These are phyloP conservation scores for Lacerta bilineata DNA, from an alignment of 2,797 vertebrate species.

Conservation along the genomic window DNA sequence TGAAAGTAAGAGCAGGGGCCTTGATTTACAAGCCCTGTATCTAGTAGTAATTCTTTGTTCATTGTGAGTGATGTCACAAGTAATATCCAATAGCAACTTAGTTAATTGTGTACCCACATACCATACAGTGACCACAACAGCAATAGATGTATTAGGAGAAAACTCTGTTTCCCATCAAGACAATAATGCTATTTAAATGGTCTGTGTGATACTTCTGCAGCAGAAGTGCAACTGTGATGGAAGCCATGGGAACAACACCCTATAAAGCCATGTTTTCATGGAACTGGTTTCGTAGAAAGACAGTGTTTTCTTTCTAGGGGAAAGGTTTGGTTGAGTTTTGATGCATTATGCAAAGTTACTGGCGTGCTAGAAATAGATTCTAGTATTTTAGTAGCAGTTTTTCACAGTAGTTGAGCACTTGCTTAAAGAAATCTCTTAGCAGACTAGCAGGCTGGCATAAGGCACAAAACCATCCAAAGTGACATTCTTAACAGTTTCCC, in stretches of 20 bases:
- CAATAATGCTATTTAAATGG: neutral
- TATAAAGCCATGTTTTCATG: neutral
- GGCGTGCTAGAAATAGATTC: neutral
- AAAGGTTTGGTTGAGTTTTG: neutral
- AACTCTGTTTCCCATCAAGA: neutral
- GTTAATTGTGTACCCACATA: neutral
- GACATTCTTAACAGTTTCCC: conserved; percentile 13
- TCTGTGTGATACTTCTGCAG: neutral
- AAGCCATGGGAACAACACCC: neutral
- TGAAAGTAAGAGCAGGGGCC: neutral
- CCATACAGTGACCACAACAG: neutral
- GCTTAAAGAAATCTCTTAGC: neutral
- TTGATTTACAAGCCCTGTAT: neutral
- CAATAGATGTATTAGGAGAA: neutral
- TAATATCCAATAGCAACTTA: too few species aligned
- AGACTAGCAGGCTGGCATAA: neutral
- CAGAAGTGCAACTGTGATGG: neutral
- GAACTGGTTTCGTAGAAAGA: neutral
- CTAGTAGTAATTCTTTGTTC: neutral
- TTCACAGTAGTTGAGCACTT: neutral
- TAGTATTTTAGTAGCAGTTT: neutral
- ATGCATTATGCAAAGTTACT: neutral
- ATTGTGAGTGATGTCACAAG: too few species aligned
- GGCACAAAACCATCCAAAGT: neutral
- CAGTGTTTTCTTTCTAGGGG: neutral